phyloP scores from a whole-genome alignment of 1,140 invertebrate genomes.

The Tetragnatha versicolor region DNA sequence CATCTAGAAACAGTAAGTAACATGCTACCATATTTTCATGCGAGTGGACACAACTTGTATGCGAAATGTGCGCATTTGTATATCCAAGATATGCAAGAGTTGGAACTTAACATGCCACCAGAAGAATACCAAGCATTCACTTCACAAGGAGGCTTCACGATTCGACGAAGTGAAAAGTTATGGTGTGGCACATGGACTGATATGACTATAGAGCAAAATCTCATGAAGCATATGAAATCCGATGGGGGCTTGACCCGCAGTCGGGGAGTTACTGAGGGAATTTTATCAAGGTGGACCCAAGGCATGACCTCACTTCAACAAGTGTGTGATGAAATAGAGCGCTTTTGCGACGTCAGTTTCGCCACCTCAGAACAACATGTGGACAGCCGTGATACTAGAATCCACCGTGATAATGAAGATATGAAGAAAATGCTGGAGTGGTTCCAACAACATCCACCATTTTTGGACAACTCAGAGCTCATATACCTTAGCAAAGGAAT shows the following conservation, averaged over 20 bases:
- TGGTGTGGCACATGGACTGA: conserved; percentile 64
- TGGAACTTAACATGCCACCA: conserved; percentile 42
- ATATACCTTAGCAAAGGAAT: conserved; percentile 10
- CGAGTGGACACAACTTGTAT: conserved; percentile 27
- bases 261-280: conserved; percentile 57
- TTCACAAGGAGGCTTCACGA: conserved; percentile 60
- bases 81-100: conserved; percentile 50
- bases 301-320: neutral
- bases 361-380: neutral
- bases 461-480: neutral
- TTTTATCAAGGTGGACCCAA: conserved; percentile 55
- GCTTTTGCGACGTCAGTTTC: neutral
- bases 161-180: conserved; percentile 62
- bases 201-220: conserved; percentile 60
- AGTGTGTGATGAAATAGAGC: neutral
- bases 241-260: conserved; percentile 59
- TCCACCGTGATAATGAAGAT: too few relatives aligned
- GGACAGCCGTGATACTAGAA: neutral
- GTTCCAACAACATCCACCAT: conserved; percentile 1
- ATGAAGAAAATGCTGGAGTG: too few relatives aligned
- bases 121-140: conserved; percentile 51
- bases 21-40: conserved; percentile 8
- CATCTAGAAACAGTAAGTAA: conserved; percentile 17
- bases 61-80: conserved; percentile 56
- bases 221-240: conserved; percentile 60